phyloP scores from a whole-genome alignment of 2,797 vertebrate species.

The Naso thynnoides region DNA sequence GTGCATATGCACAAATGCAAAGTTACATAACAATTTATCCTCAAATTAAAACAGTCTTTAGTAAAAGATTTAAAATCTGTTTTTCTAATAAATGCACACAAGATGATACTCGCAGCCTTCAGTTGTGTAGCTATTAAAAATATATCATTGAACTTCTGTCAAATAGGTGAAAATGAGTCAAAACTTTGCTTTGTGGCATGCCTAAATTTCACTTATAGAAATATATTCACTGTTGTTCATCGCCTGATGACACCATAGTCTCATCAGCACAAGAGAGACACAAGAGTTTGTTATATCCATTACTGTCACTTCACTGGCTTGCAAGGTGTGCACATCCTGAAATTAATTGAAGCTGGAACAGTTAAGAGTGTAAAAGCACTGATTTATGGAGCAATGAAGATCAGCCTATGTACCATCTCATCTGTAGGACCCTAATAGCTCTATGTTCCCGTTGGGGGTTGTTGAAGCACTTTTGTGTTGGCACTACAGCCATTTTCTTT shows the following conservation, averaged over 20 bases:
- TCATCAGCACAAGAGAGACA: constrained; percentile 18
- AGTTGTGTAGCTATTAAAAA: neutral
- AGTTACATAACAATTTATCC: no score
- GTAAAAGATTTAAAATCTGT: neutral
- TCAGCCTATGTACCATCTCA: constrained; percentile 13
- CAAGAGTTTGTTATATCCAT: constrained; percentile 15
- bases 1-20: neutral
- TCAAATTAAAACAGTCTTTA: neutral
- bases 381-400: constrained; percentile 47
- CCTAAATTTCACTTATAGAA: neutral
- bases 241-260: neutral
- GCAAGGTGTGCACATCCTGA: constrained; percentile 24
- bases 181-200: neutral
- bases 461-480: constrained; percentile 8
- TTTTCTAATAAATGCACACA: neutral
- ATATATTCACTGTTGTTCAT: constrained; percentile 5
- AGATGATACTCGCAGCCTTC: neutral
- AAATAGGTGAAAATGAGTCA: constrained; percentile 14
- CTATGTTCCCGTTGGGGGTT: neutral
- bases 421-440: neutral
- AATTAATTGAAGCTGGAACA: constrained; percentile 45
- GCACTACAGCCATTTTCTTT: constrained; percentile 6
- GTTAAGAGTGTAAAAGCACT: constrained; percentile 41
- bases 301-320: constrained; percentile 25
- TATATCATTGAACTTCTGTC: neutral